Percentiles rank a stretch among this genome's conserved stretches.
These are phyloP conservation scores for Passerina amoena DNA, from an alignment of 2,113 vertebrate genomes.

Conservation along the genomic window DNA sequence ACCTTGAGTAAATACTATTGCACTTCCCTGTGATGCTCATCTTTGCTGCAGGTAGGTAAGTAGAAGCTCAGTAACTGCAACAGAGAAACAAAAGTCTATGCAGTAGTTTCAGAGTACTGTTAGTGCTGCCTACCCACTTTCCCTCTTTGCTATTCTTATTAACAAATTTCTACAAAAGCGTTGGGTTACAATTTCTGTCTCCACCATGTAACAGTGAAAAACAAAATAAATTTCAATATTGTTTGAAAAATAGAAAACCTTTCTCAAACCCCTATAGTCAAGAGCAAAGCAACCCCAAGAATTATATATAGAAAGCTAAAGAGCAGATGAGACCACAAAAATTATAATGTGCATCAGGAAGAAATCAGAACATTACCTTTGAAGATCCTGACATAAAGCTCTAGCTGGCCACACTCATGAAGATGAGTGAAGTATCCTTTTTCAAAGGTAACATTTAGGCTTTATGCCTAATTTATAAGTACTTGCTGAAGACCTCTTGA, in stretches of 20 bases:
- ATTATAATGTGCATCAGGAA: not conserved
- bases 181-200: not conserved
- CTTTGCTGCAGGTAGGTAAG: not conserved
- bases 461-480: not conserved
- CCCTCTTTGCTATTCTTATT: not conserved
- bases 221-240: not conserved
- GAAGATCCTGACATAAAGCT: not conserved
- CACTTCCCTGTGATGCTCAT: not conserved
- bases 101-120: not conserved
- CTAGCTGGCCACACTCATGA: not conserved
- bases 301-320: not conserved
- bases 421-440: not conserved
- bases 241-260: not conserved
- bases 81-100: not conserved
- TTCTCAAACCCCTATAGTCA: not conserved
- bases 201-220: not conserved
- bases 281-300: not conserved
- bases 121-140: not conserved
- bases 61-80: not conserved
- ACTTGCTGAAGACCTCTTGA: not conserved
- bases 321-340: not conserved
- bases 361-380: not conserved
- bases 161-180: not conserved
- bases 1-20: not conserved
- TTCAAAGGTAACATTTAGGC: not conserved